phyloP scores from a whole-genome alignment of 1,140 invertebrate genomes.

The Drosophila seguyi region DNA sequence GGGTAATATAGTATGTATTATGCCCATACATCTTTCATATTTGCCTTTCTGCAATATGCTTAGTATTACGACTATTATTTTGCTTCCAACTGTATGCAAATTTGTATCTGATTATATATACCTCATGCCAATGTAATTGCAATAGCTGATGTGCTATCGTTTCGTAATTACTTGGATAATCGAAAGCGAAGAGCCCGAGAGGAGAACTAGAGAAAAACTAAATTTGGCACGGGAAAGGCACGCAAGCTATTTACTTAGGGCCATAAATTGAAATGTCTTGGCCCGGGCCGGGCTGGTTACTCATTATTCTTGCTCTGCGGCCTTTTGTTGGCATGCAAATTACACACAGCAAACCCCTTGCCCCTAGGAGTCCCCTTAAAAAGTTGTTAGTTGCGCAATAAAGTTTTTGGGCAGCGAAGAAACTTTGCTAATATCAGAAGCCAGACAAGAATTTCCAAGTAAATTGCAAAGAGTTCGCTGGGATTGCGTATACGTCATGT shows the following conservation, averaged over 20 bases:
- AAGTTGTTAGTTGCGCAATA: slow-evolving; percentile 53
- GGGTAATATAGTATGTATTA: no score
- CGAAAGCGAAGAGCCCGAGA: slow-evolving; percentile 35
- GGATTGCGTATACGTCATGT: slow-evolving; percentile 68
- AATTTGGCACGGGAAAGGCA: slow-evolving; percentile 61
- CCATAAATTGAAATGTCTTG: slow-evolving; percentile 64
- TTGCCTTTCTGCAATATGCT: neutral
- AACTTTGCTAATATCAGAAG: slow-evolving; percentile 55
- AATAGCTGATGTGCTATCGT: slow-evolving; percentile 55
- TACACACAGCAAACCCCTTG: neutral
- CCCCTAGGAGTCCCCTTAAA: slow-evolving; percentile 19
- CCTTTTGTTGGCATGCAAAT: slow-evolving; percentile 48
- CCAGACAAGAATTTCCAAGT: slow-evolving; percentile 49
- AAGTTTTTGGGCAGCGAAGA: slow-evolving; percentile 43
- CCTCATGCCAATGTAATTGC: slow-evolving; percentile 53
- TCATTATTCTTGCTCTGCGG: slow-evolving; percentile 50
- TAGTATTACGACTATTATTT: neutral
- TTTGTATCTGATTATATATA: slow-evolving; percentile 23
- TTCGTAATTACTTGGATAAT: slow-evolving; percentile 76
- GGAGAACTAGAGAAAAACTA: slow-evolving; percentile 36
- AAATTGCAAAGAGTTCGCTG: slow-evolving; percentile 27
- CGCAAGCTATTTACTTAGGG: slow-evolving; percentile 68
- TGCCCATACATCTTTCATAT: no score
- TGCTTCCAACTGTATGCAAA: neutral
- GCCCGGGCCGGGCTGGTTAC: slow-evolving; percentile 32